Conservation (phyloP, 2,797 vertebrate species). For the Furcifer pardalis region DNA sequence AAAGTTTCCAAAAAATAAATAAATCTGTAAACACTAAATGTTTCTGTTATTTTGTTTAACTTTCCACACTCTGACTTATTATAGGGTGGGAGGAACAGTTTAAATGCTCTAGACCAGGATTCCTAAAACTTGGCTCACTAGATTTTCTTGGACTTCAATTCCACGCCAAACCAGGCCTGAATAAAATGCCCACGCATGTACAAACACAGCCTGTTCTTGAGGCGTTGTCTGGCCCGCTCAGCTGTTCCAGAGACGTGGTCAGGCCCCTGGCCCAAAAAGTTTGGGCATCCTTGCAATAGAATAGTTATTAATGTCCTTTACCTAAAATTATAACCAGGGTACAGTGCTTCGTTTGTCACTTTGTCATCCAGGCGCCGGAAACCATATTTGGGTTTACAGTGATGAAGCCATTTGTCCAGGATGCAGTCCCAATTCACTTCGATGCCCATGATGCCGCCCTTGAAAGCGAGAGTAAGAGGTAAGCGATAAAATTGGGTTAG, state of each 20-base stretch:
- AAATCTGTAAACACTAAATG: background rate
- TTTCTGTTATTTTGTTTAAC: background rate
- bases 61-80: background rate
- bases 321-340: slow-evolving; percentile 88
- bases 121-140: no score
- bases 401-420: slow-evolving; percentile 77
- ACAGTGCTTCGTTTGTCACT: slow-evolving; percentile 77
- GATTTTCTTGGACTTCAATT: no score
- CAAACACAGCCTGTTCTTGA: no score
- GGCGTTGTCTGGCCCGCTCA: no score
- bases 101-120: background rate
- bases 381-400: slow-evolving; percentile 81
- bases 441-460: slow-evolving; percentile 89
- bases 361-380: slow-evolving; percentile 87
- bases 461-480: slow-evolving; percentile 35
- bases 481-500: no score
- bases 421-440: slow-evolving; percentile 90
- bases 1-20: background rate
- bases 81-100: background rate
- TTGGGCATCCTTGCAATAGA: no score
- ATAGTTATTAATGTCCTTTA: no score
- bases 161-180: no score
- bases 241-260: no score
- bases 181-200: no score
- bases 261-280: no score